Conservation (phyloP, 2,888 invertebrate genomes). For the Volucella inflata region DNA sequence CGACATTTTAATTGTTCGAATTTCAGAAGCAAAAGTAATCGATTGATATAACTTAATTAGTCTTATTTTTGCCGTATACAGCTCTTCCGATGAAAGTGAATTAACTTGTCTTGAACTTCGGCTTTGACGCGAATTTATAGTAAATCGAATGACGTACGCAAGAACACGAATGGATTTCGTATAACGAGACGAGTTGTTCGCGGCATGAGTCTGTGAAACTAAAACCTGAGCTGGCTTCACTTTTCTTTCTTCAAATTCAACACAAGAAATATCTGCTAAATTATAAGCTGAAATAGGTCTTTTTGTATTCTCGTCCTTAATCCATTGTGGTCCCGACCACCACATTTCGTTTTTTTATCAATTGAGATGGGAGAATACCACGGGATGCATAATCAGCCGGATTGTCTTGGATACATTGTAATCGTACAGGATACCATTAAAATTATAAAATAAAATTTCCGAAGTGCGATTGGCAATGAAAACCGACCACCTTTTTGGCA, state of each 20-base stretch:
- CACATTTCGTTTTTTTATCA: too few relatives aligned
- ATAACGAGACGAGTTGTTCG: too few relatives aligned
- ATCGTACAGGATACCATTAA: neutral
- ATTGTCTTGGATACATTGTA: neutral
- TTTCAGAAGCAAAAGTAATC: too few relatives aligned
- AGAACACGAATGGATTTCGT: too few relatives aligned
- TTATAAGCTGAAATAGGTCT: neutral
- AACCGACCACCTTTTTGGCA: slow-evolving; percentile 6
- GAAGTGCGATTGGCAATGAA: neutral
- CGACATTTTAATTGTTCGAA: too few relatives aligned
- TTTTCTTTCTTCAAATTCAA: too few relatives aligned
- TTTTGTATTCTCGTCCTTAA: neutral
- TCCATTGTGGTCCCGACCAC: neutral
- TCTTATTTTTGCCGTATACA: too few relatives aligned
- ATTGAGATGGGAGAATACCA: neutral
- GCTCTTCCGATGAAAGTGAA: neutral
- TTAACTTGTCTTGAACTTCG: neutral
- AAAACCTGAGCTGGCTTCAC: too few relatives aligned
- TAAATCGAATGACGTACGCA: too few relatives aligned
- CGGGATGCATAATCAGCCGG: neutral
- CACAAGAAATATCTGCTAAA: too few relatives aligned
- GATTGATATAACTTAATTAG: neutral
- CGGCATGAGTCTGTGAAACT: too few relatives aligned
- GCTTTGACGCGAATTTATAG: neutral
- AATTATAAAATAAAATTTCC: neutral